A percentile compares a stretch with the other conserved stretches of the same genome.
These are phyloP conservation scores for Steatornis caripensis DNA, from an alignment of 2,113 vertebrate species.

Conservation along the genomic window DNA sequence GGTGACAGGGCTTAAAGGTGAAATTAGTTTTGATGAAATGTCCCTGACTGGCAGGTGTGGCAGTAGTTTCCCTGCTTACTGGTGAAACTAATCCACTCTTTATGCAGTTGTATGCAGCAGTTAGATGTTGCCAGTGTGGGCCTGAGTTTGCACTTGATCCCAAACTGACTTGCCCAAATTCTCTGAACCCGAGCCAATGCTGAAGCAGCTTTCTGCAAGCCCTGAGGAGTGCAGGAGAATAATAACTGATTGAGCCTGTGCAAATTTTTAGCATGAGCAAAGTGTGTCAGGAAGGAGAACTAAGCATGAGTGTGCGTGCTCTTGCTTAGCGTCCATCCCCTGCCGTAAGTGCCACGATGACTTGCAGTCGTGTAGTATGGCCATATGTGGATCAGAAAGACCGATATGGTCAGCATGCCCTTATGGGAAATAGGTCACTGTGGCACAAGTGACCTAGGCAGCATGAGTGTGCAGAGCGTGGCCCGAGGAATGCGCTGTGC, in stretches of 20 bases:
- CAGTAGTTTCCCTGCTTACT: not conserved
- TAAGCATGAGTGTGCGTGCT: not conserved
- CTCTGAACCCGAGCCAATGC: not conserved
- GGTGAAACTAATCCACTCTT: rapidly evolving
- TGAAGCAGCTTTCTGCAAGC: not conserved
- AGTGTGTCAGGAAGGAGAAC: not conserved
- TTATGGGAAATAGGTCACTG: not conserved
- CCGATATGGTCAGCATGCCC: not conserved
- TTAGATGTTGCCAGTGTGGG: not conserved
- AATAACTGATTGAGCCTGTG: not conserved
- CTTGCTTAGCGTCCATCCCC: not conserved
- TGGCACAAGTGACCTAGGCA: not conserved
- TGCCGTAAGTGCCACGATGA: not conserved
- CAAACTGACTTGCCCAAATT: not conserved
- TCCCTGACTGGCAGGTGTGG: not conserved
- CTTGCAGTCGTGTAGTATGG: not conserved
- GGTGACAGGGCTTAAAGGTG: not conserved
- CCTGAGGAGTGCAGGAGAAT: not conserved
- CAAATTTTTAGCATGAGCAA: not conserved
- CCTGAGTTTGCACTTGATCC: not conserved
- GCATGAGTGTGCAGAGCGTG: not conserved
- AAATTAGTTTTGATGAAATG: not conserved
- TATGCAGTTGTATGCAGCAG: not conserved
- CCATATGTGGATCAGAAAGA: not conserved
- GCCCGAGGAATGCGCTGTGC: rapidly evolving